Conservation (phyloP, 2,113 vertebrate genomes). For the Ellobius talpinus region DNA sequence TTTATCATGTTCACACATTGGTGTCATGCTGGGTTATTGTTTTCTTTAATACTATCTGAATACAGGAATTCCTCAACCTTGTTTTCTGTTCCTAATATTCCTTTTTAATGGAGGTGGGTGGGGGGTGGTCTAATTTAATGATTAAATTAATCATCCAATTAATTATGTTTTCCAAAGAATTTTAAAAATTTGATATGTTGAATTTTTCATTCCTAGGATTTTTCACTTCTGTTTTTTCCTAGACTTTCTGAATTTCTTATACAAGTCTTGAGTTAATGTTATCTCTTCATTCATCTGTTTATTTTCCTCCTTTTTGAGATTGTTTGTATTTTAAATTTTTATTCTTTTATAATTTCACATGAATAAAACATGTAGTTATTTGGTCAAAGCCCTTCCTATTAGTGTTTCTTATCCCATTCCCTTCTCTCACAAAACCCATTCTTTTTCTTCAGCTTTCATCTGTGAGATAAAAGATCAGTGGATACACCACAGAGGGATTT, state of each 20-base stretch:
- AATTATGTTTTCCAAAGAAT: background rate
- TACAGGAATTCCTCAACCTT: background rate
- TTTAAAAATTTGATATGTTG: background rate
- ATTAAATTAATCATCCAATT: too few species aligned
- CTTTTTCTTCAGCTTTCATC: background rate
- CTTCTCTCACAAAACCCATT: background rate
- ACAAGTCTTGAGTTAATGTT: background rate
- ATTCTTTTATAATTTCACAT: background rate
- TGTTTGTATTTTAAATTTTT: background rate
- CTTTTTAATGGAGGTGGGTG: background rate
- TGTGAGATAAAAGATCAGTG: background rate
- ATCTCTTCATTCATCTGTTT: background rate
- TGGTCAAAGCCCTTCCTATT: background rate
- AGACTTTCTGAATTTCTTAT: background rate
- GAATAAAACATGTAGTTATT: background rate
- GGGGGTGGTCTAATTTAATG: background rate
- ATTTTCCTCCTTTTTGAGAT: background rate
- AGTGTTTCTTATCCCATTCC: background rate
- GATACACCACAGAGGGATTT: background rate
- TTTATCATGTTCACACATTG: background rate
- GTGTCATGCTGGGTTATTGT: background rate
- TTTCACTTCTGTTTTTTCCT: background rate
- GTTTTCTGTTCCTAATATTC: background rate
- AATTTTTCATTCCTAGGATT: background rate
- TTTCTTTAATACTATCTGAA: background rate